Base-by-base conservation (phyloP, 1,140 invertebrate species). In the Drosophila biarmipes region DNA sequence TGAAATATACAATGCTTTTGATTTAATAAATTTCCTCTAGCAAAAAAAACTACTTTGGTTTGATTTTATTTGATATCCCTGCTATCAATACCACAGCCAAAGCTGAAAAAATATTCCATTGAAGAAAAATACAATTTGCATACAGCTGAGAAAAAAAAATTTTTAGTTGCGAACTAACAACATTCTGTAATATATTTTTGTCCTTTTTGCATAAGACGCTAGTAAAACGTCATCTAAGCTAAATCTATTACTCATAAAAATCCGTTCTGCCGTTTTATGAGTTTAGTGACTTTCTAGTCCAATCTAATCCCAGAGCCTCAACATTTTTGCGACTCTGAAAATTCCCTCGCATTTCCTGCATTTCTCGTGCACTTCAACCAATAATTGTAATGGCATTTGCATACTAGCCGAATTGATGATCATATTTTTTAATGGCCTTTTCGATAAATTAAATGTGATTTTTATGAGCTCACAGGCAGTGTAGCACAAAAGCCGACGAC, bases 361-460 rank as follows among this genome's bases (percentile, higher is more conserved):
- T 14, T 45, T 34, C 40, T 4, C 6, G 12, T 5, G 14, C 19
- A 54, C 48, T 49, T 19, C 5, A 14, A 37, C 31, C 21, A 74
- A 51, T 52, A 53, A 42, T 51, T 74, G 58, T 78, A 82, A 82
- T 80, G 64, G 53, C 72, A 63, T 80, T 52, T 63, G 64, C 35
- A 81, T 77, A 37, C 29, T 64, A 35, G 45, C 43, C 19, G 82
- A 62, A 82, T 76, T 63, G 56, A 84, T 75, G 71, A 46, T 64
- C 37, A 61, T 54, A 54, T 48, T 71, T 74, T 82, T 84, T 84
- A 55, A 85, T 76, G 40, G 56, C 57, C 53, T 71, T 78, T 69
- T 71, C 66, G 45, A 73, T 64, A 84, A 64, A 84, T 84, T 62
- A 80, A 80, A 86, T 73, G 61, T 38, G 49, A 45, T 38, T 85